Conservation (phyloP, 2,888 invertebrate species). For the Drosophila ochracea region DNA sequence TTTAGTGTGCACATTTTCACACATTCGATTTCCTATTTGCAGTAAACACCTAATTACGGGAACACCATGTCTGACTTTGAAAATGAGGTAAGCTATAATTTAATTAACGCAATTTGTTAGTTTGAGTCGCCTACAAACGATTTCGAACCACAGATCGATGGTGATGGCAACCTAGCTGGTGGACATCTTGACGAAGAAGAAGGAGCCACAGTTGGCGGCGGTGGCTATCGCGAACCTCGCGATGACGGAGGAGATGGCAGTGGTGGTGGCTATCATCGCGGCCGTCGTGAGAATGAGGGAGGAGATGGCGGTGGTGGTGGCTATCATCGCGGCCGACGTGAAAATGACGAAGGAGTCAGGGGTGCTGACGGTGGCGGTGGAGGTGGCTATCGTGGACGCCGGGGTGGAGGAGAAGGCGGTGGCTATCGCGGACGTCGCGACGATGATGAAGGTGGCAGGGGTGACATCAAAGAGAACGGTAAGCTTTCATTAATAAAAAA, state of each 20-base stretch:
- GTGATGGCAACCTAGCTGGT: not conserved
- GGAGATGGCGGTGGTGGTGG: conserved; percentile 7
- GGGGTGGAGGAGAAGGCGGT: not conserved
- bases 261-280: not conserved
- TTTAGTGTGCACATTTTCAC: not conserved
- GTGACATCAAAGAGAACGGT: conserved; percentile 11
- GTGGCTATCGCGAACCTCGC: not conserved
- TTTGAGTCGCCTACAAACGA: not conserved
- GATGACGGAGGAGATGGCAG: conserved; percentile 6
- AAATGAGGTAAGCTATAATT: conserved; percentile 43
- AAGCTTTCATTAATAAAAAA: not conserved
- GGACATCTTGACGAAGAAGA: conserved; percentile 29
- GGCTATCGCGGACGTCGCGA: not conserved
- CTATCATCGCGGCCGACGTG: conserved; percentile 22
- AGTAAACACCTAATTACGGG: not conserved
- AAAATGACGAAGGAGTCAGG: conserved; percentile 1
- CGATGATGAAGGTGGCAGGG: not conserved
- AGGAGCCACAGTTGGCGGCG: not conserved
- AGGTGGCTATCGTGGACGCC: not conserved
- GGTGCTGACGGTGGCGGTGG: not conserved
- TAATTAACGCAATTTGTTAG: conserved; percentile 1
- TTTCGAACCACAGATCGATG: no score
- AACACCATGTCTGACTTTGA: conserved; percentile 76
- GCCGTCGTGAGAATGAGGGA: conserved; percentile 7
- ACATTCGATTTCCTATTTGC: not conserved